Conservation (phyloP, 2,797 vertebrate genomes). For the Mormyrus hasselquistii region DNA sequence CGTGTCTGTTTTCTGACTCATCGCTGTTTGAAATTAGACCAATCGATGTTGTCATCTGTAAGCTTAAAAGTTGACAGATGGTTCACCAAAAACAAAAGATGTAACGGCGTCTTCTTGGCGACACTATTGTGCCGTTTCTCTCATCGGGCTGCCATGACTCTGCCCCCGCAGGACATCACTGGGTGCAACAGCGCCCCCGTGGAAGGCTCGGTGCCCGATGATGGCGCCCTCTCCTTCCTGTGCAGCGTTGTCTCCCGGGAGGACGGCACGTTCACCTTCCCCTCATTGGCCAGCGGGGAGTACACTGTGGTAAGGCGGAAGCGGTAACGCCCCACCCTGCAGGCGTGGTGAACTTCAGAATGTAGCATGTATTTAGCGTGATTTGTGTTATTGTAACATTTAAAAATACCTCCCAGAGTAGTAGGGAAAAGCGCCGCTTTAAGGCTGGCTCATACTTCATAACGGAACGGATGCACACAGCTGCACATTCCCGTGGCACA, state of each 20-base stretch:
- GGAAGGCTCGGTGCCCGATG: slow-evolving; percentile 73
- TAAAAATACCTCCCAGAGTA: not conserved
- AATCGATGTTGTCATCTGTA: not conserved
- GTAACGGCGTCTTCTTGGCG: not conserved
- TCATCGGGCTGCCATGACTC: not conserved
- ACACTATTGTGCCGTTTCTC: not conserved
- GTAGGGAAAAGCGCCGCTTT: not conserved
- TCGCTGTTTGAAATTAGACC: not conserved
- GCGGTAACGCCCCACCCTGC: not conserved
- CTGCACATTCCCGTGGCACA: not conserved
- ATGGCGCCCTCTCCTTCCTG: slow-evolving; percentile 70
- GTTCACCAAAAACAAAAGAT: not conserved
- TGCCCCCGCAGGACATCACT: slow-evolving; percentile 66
- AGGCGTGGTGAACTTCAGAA: not conserved
- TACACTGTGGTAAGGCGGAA: slow-evolving; percentile 78
- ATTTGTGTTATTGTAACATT: not conserved
- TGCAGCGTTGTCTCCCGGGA: slow-evolving; percentile 83
- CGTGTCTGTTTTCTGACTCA: not conserved
- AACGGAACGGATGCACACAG: not conserved
- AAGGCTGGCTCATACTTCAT: not conserved
- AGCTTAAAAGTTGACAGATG: not conserved
- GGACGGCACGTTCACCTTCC: slow-evolving; percentile 84
- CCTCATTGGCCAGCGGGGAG: slow-evolving; percentile 81
- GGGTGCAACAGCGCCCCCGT: slow-evolving; percentile 78
- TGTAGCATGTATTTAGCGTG: not conserved